Base-by-base conservation (phyloP, 2,797 vertebrate genomes). In the Anableps anableps region DNA sequence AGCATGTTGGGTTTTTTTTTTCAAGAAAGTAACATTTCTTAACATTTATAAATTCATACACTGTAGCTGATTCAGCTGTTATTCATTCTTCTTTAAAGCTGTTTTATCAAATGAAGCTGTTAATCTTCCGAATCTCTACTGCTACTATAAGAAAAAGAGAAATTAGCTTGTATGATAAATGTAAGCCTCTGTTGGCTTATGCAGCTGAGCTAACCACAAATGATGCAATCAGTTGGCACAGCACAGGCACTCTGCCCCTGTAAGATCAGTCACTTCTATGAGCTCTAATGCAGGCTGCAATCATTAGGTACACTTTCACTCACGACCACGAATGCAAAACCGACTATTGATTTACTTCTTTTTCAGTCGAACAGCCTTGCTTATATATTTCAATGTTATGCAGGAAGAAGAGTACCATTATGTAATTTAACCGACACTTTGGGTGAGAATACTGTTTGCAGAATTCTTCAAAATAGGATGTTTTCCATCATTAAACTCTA, bases 191-290 rank as follows among this genome's bases (percentile, higher is more conserved):
- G n/a, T 81, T 76, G 11, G 77, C 78, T 83, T 76, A 71, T 75
- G 77, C 51, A 74, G 62, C 79, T 68, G 76, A 55, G 47, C 82
- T 58, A 70, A 71, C 76, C 38, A 16, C 7, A 10, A 0, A 68
- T 89, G 92, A 91, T 81, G 93, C 89, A 93, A 87, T 89, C 81
- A 17, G 47, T 89, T 92, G 83, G 90, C 88, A 88, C 72, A 36
- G 58, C 47, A 9, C 78, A 60, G 51, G 17, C 66, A 26, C 86
- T 86, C 66, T 74, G 36, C 78, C 74, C 60, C 60, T 80, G 76
- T 26, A 48, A 74, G 80, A 90, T 76, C 64, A 74, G 21, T 66
- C 84, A 72, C 51, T 80, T 88, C 80, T 83, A 72, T 70, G 82
- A 85, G 82, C 78, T 78, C 85, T 89, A 88, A 85, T 87, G 87